Percentiles rank a stretch among this genome's conserved stretches.
Conservation (phyloP, 2,113 vertebrate genomes). For the Barbus barbus region DNA sequence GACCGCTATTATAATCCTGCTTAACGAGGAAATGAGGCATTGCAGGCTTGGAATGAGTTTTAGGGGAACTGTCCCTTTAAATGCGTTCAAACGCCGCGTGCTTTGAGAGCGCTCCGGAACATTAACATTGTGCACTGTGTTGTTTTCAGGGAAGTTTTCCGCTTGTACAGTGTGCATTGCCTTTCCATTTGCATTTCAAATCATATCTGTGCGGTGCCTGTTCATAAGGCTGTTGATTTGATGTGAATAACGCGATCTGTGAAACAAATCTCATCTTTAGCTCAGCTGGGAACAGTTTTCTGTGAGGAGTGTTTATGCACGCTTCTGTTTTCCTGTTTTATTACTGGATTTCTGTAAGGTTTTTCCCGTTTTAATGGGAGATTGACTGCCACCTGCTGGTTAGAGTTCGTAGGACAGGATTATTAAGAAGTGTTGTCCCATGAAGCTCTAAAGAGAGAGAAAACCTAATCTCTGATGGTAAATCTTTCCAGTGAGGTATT, state of each 20-base stretch:
- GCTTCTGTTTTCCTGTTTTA: too few relatives aligned
- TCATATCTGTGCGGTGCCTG: background rate
- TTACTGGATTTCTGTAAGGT: too few relatives aligned
- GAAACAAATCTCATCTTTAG: too few relatives aligned
- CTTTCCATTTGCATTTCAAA: background rate
- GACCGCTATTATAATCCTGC: background rate
- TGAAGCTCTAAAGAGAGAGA: too few relatives aligned
- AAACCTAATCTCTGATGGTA: background rate
- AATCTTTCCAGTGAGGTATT: background rate
- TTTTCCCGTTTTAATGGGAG: too few relatives aligned
- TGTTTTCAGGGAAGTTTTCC: background rate
- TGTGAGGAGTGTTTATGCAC: too few relatives aligned
- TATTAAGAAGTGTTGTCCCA: too few relatives aligned
- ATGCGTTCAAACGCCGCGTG: background rate
- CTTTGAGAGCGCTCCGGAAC: background rate
- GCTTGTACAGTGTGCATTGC: background rate
- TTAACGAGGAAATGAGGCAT: too few relatives aligned
- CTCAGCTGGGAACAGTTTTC: too few relatives aligned
- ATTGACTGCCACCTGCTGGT: too few relatives aligned
- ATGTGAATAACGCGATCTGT: background rate
- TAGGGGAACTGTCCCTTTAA: background rate
- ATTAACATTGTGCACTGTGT: background rate
- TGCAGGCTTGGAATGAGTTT: background rate
- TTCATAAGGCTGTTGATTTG: background rate
- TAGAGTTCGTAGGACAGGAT: too few relatives aligned